Conservation (phyloP, 2,797 vertebrate species). For the Acrossocheilus fasciatus region DNA sequence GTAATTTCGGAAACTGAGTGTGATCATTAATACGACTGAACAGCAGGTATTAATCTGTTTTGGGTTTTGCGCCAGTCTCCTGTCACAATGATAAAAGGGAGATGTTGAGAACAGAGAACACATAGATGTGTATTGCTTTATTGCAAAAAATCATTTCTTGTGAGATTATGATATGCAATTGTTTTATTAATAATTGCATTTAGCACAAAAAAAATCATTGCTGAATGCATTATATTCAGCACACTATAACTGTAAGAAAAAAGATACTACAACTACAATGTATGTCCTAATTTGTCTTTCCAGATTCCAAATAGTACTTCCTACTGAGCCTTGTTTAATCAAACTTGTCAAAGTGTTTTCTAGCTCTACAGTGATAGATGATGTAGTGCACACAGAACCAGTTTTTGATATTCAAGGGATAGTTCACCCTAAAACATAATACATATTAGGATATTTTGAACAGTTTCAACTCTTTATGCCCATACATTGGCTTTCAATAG, state of each 20-base stretch:
- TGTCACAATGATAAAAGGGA: neutral
- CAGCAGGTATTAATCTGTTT: conserved; percentile 23
- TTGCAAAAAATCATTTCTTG: neutral
- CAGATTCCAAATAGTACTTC: neutral
- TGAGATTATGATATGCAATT: neutral
- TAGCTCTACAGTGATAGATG: neutral
- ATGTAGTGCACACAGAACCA: neutral
- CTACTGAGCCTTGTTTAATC: neutral
- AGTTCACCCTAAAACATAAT: neutral
- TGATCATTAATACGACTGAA: conserved; percentile 2
- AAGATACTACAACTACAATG: neutral
- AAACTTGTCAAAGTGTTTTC: neutral
- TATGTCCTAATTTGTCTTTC: neutral
- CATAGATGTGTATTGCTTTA: neutral
- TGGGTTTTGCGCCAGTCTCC: neutral
- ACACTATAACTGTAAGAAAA: neutral
- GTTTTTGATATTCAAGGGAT: neutral
- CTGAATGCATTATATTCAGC: neutral
- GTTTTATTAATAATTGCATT: neutral
- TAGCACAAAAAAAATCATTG: neutral
- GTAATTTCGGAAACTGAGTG: neutral
- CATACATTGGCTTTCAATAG: neutral
- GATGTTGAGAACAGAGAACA: neutral
- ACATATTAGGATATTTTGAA: neutral
- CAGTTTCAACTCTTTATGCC: neutral